Percentiles rank a stretch among this genome's conserved stretches.
Conservation (phyloP, 1,140 invertebrate genomes). For the Thaumetopoea pityocampa region DNA sequence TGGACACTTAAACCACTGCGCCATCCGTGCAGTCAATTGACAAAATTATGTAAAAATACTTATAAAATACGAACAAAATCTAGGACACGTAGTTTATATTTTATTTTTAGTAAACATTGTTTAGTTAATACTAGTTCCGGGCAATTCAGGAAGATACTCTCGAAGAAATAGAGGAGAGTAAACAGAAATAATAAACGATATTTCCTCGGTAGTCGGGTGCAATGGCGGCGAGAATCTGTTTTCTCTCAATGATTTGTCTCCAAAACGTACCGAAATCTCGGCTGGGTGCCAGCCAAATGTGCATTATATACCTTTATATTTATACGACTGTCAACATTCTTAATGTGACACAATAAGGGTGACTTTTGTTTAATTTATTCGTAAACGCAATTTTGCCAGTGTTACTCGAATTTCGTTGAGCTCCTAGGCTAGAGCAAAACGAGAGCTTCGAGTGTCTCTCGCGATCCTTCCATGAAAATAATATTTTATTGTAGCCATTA, state of each 20-base stretch:
- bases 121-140: conserved; percentile 7
- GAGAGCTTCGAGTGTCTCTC: conserved; percentile 43
- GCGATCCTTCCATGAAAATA: conserved; percentile 58
- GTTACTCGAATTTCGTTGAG: conserved; percentile 56
- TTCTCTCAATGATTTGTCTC: conserved; percentile 69
- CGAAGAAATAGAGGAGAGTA: conserved; percentile 21
- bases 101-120: conserved; percentile 2
- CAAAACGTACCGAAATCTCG: conserved; percentile 56
- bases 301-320: conserved; percentile 32
- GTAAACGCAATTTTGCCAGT: conserved; percentile 30
- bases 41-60: too few species aligned
- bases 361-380: conserved; percentile 8
- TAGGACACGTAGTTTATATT: too few species aligned
- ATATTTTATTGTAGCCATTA: conserved; percentile 61
- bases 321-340: conserved; percentile 10
- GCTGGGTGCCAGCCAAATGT: conserved; percentile 66
- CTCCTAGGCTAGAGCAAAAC: conserved; percentile 42
- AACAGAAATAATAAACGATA: conserved; percentile 49
- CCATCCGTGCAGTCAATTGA: too few species aligned
- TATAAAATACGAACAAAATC: too few species aligned
- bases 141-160: conserved; percentile 13
- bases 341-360: conserved; percentile 24
- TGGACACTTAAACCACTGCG: too few species aligned
- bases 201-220: conserved; percentile 38
- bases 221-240: conserved; percentile 65